Evolutionary conservation across 2,888 invertebrate species (phyloP), one percentile per base, ranked within the genome.

Genomic region (Drosophila mayaguana): DNA sequence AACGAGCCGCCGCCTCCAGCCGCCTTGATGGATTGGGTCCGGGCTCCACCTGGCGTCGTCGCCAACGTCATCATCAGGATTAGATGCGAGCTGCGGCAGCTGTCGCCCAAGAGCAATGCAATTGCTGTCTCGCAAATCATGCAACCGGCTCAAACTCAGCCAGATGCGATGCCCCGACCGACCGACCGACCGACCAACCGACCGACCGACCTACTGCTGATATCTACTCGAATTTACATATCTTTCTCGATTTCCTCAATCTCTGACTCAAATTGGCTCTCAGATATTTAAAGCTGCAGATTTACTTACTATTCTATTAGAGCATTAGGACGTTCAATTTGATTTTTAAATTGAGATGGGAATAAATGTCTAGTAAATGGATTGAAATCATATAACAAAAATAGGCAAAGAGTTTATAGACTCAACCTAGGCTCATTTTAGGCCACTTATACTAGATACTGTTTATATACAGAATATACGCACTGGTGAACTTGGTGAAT

Each of bases 21-120:
- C 22, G 40, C n/a, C 25, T 16, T n/a, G 25, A 59, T 43, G 46
- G 36, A 25, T 28, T 40, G 57, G 32, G 32, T 18, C 8, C 34
- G 18, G 20, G 14, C 9, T 36, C 36, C 16, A 12, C 20, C 36
- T 43, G 40, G 55, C 38, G 11, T 28, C 48, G 43, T 43, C 9
- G 42, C 8, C 43, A 2, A 18, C 18, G 46, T n/a, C 51, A 18
- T 53, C 78, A 63, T 56, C 72, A 65, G 48, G 57, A 38, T 22
- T 43, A 20, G 55, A 48, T 28, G 43, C 28, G n/a, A 18, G 28
- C 14, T 51, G 48, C 14, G 38, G 28, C 36, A 46, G 28, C 32
- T 55, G 28, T n/a, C 40, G 28, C 11, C 34, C 51, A 25, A 67
- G n/a, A 32, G 42, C 45, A 51, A 57, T 54, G 16, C 14, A 69